Evolutionary conservation across 2,797 vertebrate genomes (phyloP), one percentile per base, ranked within the genome.

Genomic region (Micromesistius poutassou): DNA sequence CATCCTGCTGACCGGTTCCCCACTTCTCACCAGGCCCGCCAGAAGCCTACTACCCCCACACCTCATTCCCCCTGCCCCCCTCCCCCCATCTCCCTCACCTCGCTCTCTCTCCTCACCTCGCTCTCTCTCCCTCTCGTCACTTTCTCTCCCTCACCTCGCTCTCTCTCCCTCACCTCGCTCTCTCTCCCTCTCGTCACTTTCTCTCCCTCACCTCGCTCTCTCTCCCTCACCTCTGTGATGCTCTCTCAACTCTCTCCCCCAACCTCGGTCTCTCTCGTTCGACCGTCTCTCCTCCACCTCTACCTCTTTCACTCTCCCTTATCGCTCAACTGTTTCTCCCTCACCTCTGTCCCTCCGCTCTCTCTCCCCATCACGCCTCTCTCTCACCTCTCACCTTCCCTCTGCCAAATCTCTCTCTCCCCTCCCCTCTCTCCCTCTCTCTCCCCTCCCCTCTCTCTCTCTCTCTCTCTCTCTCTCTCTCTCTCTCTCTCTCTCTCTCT

Each of bases 1-100:
- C 86, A 88, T 87, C 88, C 80, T 68, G 80, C 85, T 85, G 89
- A 86, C 91, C 88, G 12, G 83, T 87, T 85, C 84, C 86, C 90
- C 93, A 94, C 87, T 84, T 90, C 89, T 94, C 93, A 92, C 85
- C 90, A 91, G 86, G 86, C 87, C 91, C 91, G 36, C 82, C 87
- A 87, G 50, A 83, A 81, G 84, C 87, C 87, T 83, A 90, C 76
- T 84, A 87, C 89, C 87, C 73, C 40, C 38, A 50, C 70, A 36
- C 73, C 62, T 70, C 33, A 72, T 68, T 1, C 62, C 25, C 62
- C 25, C 55, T 25, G 55, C 55, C 25, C 62, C 25, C 62, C 4
- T 6, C 19, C 62, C 25, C 62, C 1, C 62, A 2, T 2, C 25
- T 2, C 22, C 22, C 16, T 66, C n/a, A 8, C 22, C n/a, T 12